Evolutionary conservation across 2,113 vertebrate species (phyloP), one percentile per base, ranked within the genome.

Genomic region (Lophura nycthemera): DNA sequence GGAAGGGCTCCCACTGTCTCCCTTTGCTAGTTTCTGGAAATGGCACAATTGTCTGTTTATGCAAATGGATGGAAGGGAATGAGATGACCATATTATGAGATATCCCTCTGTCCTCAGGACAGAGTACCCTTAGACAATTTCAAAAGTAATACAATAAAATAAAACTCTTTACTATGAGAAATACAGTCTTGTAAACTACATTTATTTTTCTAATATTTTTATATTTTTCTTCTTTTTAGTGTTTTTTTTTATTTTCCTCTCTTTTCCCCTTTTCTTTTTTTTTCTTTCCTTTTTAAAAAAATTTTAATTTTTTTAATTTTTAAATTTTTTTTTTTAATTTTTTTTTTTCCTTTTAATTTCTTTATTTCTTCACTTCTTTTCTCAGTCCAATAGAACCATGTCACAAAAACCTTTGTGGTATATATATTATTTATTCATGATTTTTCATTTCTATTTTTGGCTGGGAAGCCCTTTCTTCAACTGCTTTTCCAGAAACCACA

Each of bases 391-490:
- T 77, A 56, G 36, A 90, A 50, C 10, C 81, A 50, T 94, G 54
- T 42, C 66, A 56, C 30, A n/a, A 67, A 93, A 82, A 34, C 6
- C 45, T 70, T 95, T 84, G 61, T 83, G 43, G 34, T 91, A 32
- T 64, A 88, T 13, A 42, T 84, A 91, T 96, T 95, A 80, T 25
- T 29, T 34, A 56, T 54, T 69, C 21, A 57, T 86, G 15, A 87
- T 54, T 96, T 96, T 97, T 90, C 69, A 72, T 97, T 96, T 97
- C 86, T 36, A 52, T 64, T 92, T 71, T 88, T 95, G 42, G 40
- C 59, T 92, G 34, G 50, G 52, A 88, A 87, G 29, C 6, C 7
- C 92, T 71, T 92, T 96, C 25, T 91, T 95, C 11, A 70, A 45
- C 30, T 71, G 25, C 43, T 89, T 94, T 95, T 72, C 82, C 78